Conservation (phyloP, 2,797 vertebrate species). For the Eulemur coronatus region DNA sequence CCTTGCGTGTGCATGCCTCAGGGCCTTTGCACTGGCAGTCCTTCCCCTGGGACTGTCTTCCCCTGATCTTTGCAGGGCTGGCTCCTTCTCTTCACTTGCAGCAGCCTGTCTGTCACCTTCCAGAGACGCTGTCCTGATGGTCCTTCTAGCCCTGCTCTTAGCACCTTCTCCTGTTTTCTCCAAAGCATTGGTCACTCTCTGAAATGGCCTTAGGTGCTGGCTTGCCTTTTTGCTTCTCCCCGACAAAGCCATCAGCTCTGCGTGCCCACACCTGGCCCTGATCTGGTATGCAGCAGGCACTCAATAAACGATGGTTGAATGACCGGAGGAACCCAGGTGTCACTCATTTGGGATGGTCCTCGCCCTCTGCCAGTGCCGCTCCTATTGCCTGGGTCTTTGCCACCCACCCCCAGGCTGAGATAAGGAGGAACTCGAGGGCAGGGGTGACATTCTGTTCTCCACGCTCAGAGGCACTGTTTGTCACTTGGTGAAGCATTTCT, state of each 20-base stretch:
- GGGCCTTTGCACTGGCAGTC: not conserved
- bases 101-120: not conserved
- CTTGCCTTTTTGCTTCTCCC: not conserved
- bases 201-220: not conserved
- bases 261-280: accelerated
- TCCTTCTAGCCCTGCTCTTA: not conserved
- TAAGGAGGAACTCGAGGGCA: not conserved
- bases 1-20: not conserved
- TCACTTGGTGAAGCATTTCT: not conserved
- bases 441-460: not conserved
- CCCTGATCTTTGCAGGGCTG: not conserved
- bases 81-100: not conserved
- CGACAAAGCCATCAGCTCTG: not conserved
- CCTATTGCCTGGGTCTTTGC: not conserved
- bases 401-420: not conserved
- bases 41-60: not conserved
- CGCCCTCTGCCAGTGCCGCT: accelerated
- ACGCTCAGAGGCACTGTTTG: not conserved
- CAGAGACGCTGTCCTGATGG: not conserved
- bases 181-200: not conserved
- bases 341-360: not conserved
- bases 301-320: accelerated
- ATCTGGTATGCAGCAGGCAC: accelerated
- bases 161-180: not conserved
- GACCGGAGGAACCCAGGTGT: not conserved